Percentiles rank a stretch among this genome's conserved stretches.
Evolutionary conservation across 2,888 invertebrate genomes (phyloP).

Genomic region (Heterodera filipjevi): DNA sequence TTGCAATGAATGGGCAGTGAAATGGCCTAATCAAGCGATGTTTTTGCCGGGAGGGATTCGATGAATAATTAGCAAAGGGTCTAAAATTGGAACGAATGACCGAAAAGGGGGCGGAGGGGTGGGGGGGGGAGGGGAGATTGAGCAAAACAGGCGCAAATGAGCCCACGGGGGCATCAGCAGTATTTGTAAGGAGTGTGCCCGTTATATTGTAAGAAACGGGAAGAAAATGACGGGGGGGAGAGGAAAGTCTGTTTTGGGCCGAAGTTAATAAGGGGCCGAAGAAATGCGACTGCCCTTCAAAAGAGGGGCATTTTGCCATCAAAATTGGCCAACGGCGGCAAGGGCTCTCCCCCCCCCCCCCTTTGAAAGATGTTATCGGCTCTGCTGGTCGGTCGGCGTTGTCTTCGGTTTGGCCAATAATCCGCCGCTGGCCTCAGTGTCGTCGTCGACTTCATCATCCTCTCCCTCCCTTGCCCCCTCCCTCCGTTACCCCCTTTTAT

Average conservation of each 20-base stretch:
- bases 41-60: not conserved
- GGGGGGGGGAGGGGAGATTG: no score
- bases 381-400: not conserved
- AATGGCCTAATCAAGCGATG: conserved; percentile 3
- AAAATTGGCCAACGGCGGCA: not conserved
- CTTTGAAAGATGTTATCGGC: not conserved
- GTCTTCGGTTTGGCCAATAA: not conserved
- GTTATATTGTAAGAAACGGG: not conserved
- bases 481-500: not conserved
- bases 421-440: not conserved
- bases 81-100: not conserved
- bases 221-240: not conserved
- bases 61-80: not conserved
- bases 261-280: not conserved
- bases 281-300: not conserved
- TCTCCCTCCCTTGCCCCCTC: not conserved
- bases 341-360: no score
- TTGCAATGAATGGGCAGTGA: conserved; percentile 1
- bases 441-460: not conserved
- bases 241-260: not conserved
- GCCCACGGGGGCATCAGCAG: not conserved
- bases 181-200: not conserved
- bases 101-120: not conserved
- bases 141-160: not conserved
- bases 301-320: not conserved